Base-by-base conservation (phyloP, 2,888 invertebrate species). In the Flabesymbios commensalis region DNA sequence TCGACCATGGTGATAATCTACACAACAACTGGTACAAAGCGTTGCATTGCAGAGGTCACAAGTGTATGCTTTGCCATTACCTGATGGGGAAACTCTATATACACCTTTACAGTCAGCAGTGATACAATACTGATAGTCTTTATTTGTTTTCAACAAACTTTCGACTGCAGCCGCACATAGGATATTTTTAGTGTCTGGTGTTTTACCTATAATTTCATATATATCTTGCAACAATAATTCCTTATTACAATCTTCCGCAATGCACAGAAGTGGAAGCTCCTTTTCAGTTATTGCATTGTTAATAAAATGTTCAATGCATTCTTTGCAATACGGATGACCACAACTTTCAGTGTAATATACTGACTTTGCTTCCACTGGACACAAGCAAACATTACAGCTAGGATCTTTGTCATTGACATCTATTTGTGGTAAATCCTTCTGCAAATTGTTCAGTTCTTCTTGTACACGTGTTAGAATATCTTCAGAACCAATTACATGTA, bases 291-390 rank as follows among this genome's bases (percentile, higher is more conserved):
- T 58, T 7, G 67, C 65, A n/a, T 65, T 65, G 10, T 63, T 42
- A 0, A 77, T 41, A 28, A 61, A 57, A 24, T 33, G 43, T n/a
- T 32, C 41, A 14, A 74, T 33, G 57, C 79, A 79, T 2, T 64
- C 64, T 2, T 49, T 57, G 59, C 79, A 79, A 55, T 77, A 78
- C 2, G 73, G 65, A 65, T 79, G 79, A 1, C 77, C 77, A 61
- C 78, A 78, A 10, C 59, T 65, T 48, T 78, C 76, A n/a, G 76
- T 61, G 10, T 76, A 66, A 53, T 72, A 74, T 17, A 75, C 56
- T 10, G 73, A 69, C 7, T 72, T 69, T 10, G 56, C 54, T 3
- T 75, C 73, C 2, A 77, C 64, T 10, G 72, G 70, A 56, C 71
- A 74, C 28, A 77, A 59, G 59, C 79, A 79, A 7, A 75, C 70